Conservation (phyloP, 2,797 vertebrate genomes). For the Chromobotia macracanthus region DNA sequence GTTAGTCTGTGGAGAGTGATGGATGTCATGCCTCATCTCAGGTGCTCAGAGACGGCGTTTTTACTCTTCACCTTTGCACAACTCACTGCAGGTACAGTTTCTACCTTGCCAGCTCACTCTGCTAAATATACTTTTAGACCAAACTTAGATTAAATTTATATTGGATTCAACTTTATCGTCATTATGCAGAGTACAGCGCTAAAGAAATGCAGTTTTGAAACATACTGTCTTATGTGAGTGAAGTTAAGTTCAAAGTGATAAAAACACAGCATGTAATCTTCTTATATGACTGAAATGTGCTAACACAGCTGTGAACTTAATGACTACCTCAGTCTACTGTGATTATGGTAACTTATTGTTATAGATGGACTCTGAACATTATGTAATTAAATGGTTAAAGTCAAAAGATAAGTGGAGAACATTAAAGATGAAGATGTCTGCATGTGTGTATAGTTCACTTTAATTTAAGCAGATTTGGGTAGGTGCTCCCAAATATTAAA, state of each 20-base stretch:
- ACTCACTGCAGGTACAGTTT: constrained; percentile 74
- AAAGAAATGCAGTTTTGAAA: too few relatives aligned
- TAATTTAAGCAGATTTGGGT: neutral
- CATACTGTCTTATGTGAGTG: neutral
- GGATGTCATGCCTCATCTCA: constrained; percentile 72
- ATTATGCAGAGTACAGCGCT: too few relatives aligned
- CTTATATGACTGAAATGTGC: constrained; percentile 12
- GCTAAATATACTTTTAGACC: neutral
- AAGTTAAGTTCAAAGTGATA: constrained; percentile 1
- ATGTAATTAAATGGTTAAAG: constrained; percentile 41
- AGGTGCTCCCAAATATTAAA: too few relatives aligned
- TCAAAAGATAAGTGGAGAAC: constrained; percentile 38
- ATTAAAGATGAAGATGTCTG: constrained; percentile 12
- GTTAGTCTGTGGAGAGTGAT: constrained; percentile 61
- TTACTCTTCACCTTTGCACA: constrained; percentile 74
- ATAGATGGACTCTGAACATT: constrained; percentile 44
- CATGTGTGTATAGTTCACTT: neutral
- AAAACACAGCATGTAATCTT: neutral
- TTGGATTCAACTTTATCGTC: too few relatives aligned
- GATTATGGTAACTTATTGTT: constrained; percentile 30
- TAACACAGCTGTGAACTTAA: constrained; percentile 12
- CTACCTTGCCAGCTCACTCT: neutral
- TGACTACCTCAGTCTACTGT: neutral
- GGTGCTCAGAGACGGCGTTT: constrained; percentile 72
- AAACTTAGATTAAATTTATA: neutral